phyloP scores from a whole-genome alignment of 2,888 invertebrate genomes.

The Bombylius major region DNA sequence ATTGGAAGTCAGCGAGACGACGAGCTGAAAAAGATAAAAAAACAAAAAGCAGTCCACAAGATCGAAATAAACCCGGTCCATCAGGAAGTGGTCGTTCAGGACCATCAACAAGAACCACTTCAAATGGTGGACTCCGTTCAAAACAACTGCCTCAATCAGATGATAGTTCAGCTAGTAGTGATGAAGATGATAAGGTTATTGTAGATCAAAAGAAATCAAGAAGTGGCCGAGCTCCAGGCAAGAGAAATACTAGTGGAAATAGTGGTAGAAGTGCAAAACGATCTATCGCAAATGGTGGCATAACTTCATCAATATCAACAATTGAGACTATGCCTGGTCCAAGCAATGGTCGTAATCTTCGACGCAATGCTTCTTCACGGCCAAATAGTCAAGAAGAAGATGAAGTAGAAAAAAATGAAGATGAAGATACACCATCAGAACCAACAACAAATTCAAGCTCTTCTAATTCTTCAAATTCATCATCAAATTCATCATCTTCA shows the following conservation, averaged over 20 bases:
- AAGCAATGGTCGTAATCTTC: constrained; percentile 17
- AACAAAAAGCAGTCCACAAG: neutral
- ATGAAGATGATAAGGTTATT: constrained; percentile 27
- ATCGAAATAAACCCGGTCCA: constrained; percentile 17
- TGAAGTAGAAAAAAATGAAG: constrained; percentile 16
- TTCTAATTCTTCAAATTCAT: neutral
- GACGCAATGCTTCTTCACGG: constrained; percentile 18
- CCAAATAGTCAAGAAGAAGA: constrained; percentile 25
- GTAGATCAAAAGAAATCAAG: constrained; percentile 1
- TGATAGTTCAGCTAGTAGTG: constrained; percentile 21
- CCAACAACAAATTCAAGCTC: neutral
- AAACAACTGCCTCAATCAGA: neutral
- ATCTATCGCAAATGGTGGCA: constrained; percentile 16
- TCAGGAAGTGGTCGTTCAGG: constrained; percentile 17
- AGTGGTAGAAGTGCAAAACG: constrained; percentile 24
- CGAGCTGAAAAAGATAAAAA: constrained; percentile 32
- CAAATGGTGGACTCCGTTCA: constrained; percentile 8
- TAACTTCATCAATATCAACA: constrained; percentile 28
- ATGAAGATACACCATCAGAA: constrained; percentile 8
- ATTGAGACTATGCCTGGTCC: constrained; percentile 15
- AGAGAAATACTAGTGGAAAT: constrained; percentile 12
- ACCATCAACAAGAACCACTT: constrained; percentile 23
- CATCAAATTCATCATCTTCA: neutral
- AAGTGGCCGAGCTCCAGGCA: constrained; percentile 16
- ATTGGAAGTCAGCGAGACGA: constrained; percentile 45